Conservation (phyloP, 2,797 vertebrate species). For the Clamator glandarius region DNA sequence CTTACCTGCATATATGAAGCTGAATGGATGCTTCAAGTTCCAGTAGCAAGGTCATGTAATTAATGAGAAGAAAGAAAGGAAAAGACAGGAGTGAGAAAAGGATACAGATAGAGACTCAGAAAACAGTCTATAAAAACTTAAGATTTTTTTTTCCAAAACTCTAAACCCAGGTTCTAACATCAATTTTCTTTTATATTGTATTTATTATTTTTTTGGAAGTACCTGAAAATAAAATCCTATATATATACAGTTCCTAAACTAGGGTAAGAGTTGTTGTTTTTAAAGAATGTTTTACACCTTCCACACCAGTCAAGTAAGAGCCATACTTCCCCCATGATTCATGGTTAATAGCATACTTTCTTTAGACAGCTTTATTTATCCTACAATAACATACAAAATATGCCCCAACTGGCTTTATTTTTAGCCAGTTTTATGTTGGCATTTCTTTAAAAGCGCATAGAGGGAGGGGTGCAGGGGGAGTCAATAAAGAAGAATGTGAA, state of each 20-base stretch:
- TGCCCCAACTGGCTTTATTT: conserved; percentile 59
- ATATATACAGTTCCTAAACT: conserved; percentile 3
- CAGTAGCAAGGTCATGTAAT: not conserved
- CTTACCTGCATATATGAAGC: not conserved
- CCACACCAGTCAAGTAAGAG: conserved; percentile 19
- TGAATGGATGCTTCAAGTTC: not conserved
- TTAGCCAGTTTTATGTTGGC: conserved; percentile 49
- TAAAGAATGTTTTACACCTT: conserved; percentile 44
- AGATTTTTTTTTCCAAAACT: not conserved
- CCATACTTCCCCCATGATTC: conserved; percentile 34
- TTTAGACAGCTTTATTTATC: conserved; percentile 65
- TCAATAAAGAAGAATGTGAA: conserved; percentile 67
- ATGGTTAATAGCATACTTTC: conserved; percentile 49
- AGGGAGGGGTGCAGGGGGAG: conserved; percentile 8
- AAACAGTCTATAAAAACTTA: conserved; percentile 4
- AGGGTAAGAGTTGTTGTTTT: conserved; percentile 24
- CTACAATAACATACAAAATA: conserved; percentile 60
- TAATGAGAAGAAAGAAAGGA: not conserved
- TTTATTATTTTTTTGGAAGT: conserved; percentile 20
- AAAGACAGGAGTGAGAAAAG: not conserved
- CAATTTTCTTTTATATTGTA: conserved; percentile 19
- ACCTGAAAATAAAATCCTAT: conserved; percentile 25
- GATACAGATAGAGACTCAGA: not conserved
- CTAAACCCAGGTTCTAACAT: not conserved
- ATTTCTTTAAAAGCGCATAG: conserved; percentile 26